Percentiles rank a stretch among this genome's conserved stretches.
phyloP scores from a whole-genome alignment of 2,888 invertebrate species.

The Stegana nigrithorax region DNA sequence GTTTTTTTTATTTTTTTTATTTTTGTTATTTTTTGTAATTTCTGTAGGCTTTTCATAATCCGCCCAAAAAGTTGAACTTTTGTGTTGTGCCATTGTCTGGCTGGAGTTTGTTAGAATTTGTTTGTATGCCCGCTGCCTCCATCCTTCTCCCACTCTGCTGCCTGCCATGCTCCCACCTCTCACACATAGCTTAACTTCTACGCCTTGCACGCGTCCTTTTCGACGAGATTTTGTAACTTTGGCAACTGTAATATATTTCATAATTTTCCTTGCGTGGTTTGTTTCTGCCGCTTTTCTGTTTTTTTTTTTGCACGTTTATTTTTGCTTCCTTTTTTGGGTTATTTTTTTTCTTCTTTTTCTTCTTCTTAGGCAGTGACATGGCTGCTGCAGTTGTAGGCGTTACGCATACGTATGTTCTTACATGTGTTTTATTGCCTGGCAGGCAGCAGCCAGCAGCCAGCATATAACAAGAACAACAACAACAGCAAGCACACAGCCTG shows the following conservation, averaged over 20 bases:
- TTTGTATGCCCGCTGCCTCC: not conserved
- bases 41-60: conserved; percentile 19
- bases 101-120: conserved; percentile 20
- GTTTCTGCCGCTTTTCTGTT: too few species aligned
- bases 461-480: too few species aligned
- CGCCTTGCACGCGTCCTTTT: not conserved
- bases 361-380: conserved; percentile 8
- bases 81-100: conserved; percentile 17
- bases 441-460: conserved; percentile 39
- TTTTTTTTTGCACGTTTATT: not conserved
- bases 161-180: not conserved
- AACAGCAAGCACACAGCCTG: too few species aligned
- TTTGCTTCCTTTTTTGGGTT: not conserved
- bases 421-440: conserved; percentile 30
- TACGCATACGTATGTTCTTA: conserved; percentile 21
- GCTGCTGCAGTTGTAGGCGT: conserved; percentile 12
- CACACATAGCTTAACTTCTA: not conserved
- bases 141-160: too few species aligned
- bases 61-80: conserved; percentile 19
- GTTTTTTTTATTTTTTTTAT: not conserved
- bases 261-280: conserved; percentile 20
- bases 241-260: conserved; percentile 29
- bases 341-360: conserved; percentile 4
- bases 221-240: conserved; percentile 15
- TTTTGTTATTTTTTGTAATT: conserved; percentile 13